Evolutionary conservation across 2,797 vertebrate genomes (phyloP).

Genomic region (Ciconia nigra): DNA sequence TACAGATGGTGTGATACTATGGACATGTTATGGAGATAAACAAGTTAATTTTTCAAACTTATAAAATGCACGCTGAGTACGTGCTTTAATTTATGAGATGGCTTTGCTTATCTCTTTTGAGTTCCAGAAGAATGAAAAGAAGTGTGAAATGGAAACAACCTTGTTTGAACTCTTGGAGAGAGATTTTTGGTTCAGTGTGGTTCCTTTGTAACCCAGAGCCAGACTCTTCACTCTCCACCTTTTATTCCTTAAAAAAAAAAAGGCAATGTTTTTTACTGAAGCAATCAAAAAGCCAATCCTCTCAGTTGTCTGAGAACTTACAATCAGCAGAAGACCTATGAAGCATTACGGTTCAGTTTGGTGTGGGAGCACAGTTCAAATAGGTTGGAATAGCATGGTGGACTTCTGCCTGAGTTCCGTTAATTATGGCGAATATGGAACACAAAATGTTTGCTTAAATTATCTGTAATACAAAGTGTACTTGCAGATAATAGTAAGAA

Average conservation of each 20-base stretch:
- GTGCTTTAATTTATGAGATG: background rate
- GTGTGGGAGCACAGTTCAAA: background rate
- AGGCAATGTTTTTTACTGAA: background rate
- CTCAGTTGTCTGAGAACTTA: background rate
- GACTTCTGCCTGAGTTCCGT: background rate
- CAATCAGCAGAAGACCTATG: background rate
- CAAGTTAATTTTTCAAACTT: background rate
- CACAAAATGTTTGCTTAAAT: background rate
- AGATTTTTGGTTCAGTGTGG: background rate
- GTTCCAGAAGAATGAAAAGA: background rate
- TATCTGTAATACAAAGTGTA: background rate
- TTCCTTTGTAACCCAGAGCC: background rate
- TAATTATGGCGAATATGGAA: background rate
- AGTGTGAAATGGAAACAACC: background rate
- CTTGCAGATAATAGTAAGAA: background rate
- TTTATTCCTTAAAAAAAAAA: background rate
- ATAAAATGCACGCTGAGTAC: fast-evolving
- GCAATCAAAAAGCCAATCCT: background rate
- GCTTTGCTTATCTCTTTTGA: background rate
- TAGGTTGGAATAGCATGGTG: background rate
- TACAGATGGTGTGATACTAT: background rate
- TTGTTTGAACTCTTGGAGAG: background rate
- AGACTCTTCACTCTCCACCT: background rate
- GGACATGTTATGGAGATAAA: background rate
- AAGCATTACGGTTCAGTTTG: background rate